These are phyloP conservation scores for Drosophila neoperkinsi DNA, from an alignment of 2,888 invertebrate genomes.

Conservation along the genomic window DNA sequence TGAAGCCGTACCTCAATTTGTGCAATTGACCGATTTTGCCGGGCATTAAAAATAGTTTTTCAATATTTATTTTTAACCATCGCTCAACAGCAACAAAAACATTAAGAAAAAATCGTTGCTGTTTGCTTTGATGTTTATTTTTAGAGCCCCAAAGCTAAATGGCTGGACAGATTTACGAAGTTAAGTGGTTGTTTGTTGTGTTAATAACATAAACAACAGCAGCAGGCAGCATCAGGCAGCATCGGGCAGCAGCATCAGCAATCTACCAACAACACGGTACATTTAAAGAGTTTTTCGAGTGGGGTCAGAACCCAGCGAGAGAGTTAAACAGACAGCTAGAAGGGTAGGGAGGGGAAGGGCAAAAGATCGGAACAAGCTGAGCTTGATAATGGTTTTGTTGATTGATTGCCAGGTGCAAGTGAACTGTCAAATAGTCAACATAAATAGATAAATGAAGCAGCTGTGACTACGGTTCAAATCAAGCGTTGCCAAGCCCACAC, in stretches of 20 bases:
- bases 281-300: slow-evolving; percentile 29
- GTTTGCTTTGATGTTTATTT: slow-evolving; percentile 70
- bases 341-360: neutral
- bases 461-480: slow-evolving; percentile 19
- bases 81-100: slow-evolving; percentile 8
- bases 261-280: slow-evolving; percentile 4
- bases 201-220: slow-evolving; percentile 67
- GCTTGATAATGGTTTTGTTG: slow-evolving; percentile 51
- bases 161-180: slow-evolving; percentile 64
- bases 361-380: slow-evolving; percentile 33
- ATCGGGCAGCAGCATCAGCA: slow-evolving; percentile 5
- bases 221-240: slow-evolving; percentile 7
- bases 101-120: slow-evolving; percentile 19
- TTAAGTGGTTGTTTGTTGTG: slow-evolving; percentile 77
- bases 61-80: slow-evolving; percentile 74
- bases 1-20: slow-evolving; percentile 51
- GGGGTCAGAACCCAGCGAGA: slow-evolving; percentile 24
- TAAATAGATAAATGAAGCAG: slow-evolving; percentile 38
- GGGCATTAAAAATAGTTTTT: slow-evolving; percentile 67
- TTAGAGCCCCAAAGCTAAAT: slow-evolving; percentile 61
- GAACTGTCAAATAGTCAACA: slow-evolving; percentile 49
- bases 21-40: slow-evolving; percentile 61
- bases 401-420: slow-evolving; percentile 60
- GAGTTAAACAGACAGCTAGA: neutral
- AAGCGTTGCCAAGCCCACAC: slow-evolving; percentile 18